phyloP scores from a whole-genome alignment of 2,113 vertebrate genomes.

The Callipepla californica region DNA sequence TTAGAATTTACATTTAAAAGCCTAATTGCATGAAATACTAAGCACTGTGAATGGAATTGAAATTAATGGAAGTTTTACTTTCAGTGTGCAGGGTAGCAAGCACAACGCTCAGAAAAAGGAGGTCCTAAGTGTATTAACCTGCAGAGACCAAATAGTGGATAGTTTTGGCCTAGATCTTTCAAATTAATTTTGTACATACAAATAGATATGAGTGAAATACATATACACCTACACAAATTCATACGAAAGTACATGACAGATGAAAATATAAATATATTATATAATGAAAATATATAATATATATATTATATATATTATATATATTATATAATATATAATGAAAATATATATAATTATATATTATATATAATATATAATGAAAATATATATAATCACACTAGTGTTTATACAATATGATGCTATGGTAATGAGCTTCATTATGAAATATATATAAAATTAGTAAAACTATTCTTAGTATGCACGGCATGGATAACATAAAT shows the following conservation, averaged over 20 bases:
- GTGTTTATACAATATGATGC: not conserved
- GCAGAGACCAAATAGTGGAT: not conserved
- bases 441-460: not conserved
- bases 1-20: slow-evolving; percentile 15
- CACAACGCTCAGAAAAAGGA: not conserved
- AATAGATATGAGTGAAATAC: not conserved
- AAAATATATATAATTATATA: not conserved
- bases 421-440: not conserved
- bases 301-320: too few relatives aligned
- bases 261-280: not conserved
- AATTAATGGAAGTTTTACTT: not conserved
- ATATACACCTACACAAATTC: not conserved
- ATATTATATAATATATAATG: too few relatives aligned
- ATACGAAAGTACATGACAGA: not conserved
- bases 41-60: not conserved
- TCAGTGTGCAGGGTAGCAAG: not conserved
- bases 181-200: not conserved
- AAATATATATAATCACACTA: not conserved
- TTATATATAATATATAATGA: too few relatives aligned
- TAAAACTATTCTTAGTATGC: not conserved
- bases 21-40: not conserved
- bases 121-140: not conserved
- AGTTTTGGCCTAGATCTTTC: not conserved
- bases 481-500: not conserved
- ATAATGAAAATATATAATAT: not conserved